A percentile compares a stretch with the other conserved stretches of the same genome.
Conservation (phyloP, 2,888 invertebrate species). For the Ichneumon xanthorius region DNA sequence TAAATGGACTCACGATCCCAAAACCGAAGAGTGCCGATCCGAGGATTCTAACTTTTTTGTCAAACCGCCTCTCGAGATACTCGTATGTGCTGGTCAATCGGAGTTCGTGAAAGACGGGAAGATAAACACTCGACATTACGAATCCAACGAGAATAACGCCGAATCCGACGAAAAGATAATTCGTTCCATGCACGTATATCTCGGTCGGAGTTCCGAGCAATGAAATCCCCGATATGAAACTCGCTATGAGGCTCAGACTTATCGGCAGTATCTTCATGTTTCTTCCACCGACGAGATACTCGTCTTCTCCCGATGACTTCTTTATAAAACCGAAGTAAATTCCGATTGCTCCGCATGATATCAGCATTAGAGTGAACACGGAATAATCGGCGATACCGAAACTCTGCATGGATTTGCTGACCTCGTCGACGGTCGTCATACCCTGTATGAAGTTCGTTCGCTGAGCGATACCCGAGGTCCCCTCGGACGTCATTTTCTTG, state of each 20-base stretch:
- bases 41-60: constrained; percentile 89
- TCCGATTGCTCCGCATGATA: constrained; percentile 91
- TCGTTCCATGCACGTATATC: constrained; percentile 92
- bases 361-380: constrained; percentile 91
- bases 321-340: constrained; percentile 93
- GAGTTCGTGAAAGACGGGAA: constrained; percentile 91
- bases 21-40: constrained; percentile 90
- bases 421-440: constrained; percentile 85
- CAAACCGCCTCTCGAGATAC: constrained; percentile 91
- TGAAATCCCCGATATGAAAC: constrained; percentile 92
- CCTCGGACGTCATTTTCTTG: constrained; percentile 76
- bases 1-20: constrained; percentile 87
- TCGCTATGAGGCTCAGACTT: constrained; percentile 94
- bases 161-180: constrained; percentile 89
- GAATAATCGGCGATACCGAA: constrained; percentile 92
- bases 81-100: constrained; percentile 93
- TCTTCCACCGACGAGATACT: constrained; percentile 92
- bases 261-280: constrained; percentile 94
- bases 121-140: constrained; percentile 89
- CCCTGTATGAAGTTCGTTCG: constrained; percentile 71
- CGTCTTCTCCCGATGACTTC: constrained; percentile 88
- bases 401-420: constrained; percentile 87
- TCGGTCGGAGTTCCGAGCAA: constrained; percentile 92
- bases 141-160: constrained; percentile 89
- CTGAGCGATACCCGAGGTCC: constrained; percentile 64